Base-by-base conservation (phyloP, 2,888 invertebrate species). In the Junonia oenone region DNA sequence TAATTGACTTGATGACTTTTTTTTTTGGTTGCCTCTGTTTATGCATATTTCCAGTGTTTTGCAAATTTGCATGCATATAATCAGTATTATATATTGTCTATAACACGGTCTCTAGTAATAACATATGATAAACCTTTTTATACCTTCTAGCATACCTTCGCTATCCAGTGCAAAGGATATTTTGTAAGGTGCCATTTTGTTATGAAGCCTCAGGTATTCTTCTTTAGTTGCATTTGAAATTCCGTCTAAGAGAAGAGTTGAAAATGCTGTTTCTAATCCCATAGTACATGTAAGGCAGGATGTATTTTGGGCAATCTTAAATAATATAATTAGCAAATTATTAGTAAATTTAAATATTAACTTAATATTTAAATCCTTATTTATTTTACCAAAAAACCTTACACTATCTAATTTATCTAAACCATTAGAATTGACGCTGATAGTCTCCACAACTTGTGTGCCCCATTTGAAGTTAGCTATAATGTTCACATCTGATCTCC, bases 101-200 rank as follows among this genome's bases (percentile, higher is more conserved):
- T n/a, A n/a, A n/a, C n/a, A n/a, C n/a, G n/a, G n/a, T n/a, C n/a
- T n/a, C n/a, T n/a, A n/a, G n/a, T n/a, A n/a, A n/a, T n/a, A n/a
- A n/a, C n/a, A n/a, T n/a, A n/a, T n/a, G 22, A 22, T 22, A 22
- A 22, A 3, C 2, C 22, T 27, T 9, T 29, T 1, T 29, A 26
- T 48, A 40, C 11, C 49, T 62, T 14, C 3, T 45, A 26, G 6
- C 31, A 33, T 68, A 91, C 91, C 79, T 73, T 77, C 58, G 64
- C 72, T 71, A 49, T 91, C 72, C 47, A 93, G 75, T 15, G 92
- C 91, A 75, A 96, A 93, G 45, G 92, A 91, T 58, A 95, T 92
- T 89, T 96, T 96, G 71, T 93, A 96, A 0, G 96, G 96, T 11
- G 95, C 92, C 56, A 96, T 83, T 79, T 92, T 94, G 56, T 94